phyloP scores from a whole-genome alignment of 2,888 invertebrate genomes.

The Dromius quadrimaculatus region DNA sequence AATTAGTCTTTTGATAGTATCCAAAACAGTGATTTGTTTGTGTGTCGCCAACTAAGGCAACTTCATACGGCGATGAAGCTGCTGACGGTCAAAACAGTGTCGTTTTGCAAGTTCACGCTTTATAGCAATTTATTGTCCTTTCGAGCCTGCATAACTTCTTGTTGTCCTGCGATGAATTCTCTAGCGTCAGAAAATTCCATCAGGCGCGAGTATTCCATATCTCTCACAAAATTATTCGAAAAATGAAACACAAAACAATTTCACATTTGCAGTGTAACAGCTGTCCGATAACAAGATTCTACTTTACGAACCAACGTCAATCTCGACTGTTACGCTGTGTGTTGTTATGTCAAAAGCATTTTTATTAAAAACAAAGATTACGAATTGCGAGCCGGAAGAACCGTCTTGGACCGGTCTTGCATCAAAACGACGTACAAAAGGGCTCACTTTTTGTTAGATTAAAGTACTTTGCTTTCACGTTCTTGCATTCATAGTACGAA shows the following conservation, averaged over 20 bases:
- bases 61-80: neutral
- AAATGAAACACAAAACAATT: conserved; percentile 38
- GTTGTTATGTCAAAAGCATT: conserved; percentile 41
- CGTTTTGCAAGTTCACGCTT: neutral
- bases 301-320: conserved; percentile 36
- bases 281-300: conserved; percentile 29
- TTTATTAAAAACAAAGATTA: conserved; percentile 49
- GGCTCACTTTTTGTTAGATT: conserved; percentile 22
- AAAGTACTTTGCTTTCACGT: neutral
- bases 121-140: conserved; percentile 20
- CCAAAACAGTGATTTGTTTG: conserved; percentile 45
- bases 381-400: conserved; percentile 49
- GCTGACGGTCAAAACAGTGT: neutral
- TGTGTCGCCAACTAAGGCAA: neutral
- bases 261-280: conserved; percentile 33
- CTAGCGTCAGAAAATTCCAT: conserved; percentile 29
- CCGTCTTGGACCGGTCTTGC: conserved; percentile 46
- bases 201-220: conserved; percentile 39
- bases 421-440: conserved; percentile 34
- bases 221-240: conserved; percentile 35
- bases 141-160: conserved; percentile 18
- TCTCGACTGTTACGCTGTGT: conserved; percentile 17
- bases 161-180: conserved; percentile 37
- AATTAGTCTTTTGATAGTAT: conserved; percentile 47
- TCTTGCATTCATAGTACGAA: neutral